Base-by-base conservation (phyloP, 2,888 invertebrate species). In the Colletes collaris region DNA sequence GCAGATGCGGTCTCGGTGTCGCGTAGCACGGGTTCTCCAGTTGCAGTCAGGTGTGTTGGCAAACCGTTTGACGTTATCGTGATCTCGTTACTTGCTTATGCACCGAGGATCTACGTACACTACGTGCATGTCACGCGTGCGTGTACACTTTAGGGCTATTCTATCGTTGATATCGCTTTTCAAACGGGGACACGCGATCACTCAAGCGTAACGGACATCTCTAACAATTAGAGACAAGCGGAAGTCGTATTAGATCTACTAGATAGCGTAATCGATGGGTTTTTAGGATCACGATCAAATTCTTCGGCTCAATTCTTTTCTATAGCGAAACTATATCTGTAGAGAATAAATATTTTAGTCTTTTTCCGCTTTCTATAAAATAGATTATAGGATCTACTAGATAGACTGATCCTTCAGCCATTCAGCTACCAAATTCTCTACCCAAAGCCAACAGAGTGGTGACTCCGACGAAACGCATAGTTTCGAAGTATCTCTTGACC, bases 1-100 rank as follows among this genome's bases (percentile, higher is more conserved):
- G 86, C 81, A 86, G 85, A 85, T 86, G 83, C 52, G 70, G 68
- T 46, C 65, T 70, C 74, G 81, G 90, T 90, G 86, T 90, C 90
- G 85, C 84, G 79, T 90, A 85, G 86, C 88, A 81, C 8, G 58
- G 52, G 79, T 84, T 90, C 89, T 91, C 91, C 85, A 85, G 84
- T 90, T 91, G 89, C 91, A 89, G 88, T 90, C 90, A 90, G 89
- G 88, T 90, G 90, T 89, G 88, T 84, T 78, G 58, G 86, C 76
- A 69, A 82, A 81, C 66, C 74, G 60, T 81, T 86, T 65, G 50
- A 73, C 59, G 84, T 88, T 88, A 89, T 89, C 89, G 82, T 77
- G 82, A 88, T 89, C 87, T 84, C 80, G 64, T 81, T 81, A 74
- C 75, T 79, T 69, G 79, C 68, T 85, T 73, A 46, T 68, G 76